A percentile compares a stretch with the other conserved stretches of the same genome.
phyloP scores from a whole-genome alignment of 2,113 vertebrate genomes.

The Tychaedon coryphoeus region DNA sequence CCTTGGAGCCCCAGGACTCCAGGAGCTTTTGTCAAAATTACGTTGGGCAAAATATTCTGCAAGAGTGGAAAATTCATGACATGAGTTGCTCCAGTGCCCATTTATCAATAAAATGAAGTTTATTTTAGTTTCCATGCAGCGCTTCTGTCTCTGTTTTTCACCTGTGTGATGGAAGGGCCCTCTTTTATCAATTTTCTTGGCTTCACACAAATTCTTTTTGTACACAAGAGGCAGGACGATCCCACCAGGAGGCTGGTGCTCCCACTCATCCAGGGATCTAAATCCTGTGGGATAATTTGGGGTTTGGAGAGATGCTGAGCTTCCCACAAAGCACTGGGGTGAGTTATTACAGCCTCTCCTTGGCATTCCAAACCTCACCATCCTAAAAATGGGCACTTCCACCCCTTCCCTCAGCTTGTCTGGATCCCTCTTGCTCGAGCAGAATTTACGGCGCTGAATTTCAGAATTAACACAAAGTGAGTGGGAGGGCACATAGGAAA shows the following conservation, averaged over 20 bases:
- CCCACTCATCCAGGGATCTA: not conserved
- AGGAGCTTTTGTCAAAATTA: not conserved
- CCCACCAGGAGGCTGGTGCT: accelerated
- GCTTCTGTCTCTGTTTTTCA: not conserved
- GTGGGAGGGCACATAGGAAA: not conserved
- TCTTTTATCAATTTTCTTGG: not conserved
- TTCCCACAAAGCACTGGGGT: not conserved
- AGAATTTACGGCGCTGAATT: not conserved
- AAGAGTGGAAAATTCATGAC: not conserved
- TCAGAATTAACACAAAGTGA: not conserved
- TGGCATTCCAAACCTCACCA: not conserved
- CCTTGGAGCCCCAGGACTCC: accelerated
- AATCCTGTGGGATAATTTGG: not conserved
- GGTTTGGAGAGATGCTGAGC: not conserved
- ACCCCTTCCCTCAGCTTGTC: not conserved
- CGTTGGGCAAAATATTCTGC: not conserved
- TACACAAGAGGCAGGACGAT: not conserved
- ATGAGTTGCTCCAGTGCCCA: not conserved
- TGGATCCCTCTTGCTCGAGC: not conserved
- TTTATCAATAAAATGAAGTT: not conserved
- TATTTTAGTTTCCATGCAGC: not conserved
- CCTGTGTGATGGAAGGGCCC: not conserved
- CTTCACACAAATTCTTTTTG: not conserved
- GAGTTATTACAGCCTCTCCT: not conserved
- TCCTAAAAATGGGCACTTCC: not conserved